Base-by-base conservation (phyloP, 2,113 vertebrate species). In the Oncorhynchus mykiss region DNA sequence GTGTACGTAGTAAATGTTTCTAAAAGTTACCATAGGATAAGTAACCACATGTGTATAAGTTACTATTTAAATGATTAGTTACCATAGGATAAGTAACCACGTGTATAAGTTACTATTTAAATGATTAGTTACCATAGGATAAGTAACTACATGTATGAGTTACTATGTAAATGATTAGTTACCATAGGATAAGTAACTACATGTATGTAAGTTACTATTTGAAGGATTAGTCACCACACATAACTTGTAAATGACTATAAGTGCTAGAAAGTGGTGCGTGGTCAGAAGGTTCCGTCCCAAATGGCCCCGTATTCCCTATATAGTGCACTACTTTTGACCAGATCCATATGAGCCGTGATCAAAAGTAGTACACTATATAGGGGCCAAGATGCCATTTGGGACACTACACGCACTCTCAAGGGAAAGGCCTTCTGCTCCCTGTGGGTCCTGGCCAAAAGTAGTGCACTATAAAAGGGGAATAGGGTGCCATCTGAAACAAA, bases 1-100 rank as follows among this genome's bases (percentile, higher is more conserved):
- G 73, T 59, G 48, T 73, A 18, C n/a, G n/a, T 71, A 49, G 73
- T 72, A 59, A 72, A 24, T 6, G 64, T 67, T 70, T 16, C 49
- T 45, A 9, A 14, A 14, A 57, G 27, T 67, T 64, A 11, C 72
- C 34, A 45, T 12, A 11, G 9, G 39, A 64, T 73, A 48, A 31
- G 24, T 66, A 20, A 65, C 25, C 4, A 27, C 1, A 27, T 24
- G 11, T 14, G 31, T 34, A 1, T 14, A 14, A 54, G 27, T 67
- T 64, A 11, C 72, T 48, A 45, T 12, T 1, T 4, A 45, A 64
- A 64, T 73, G 39, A 34, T 2, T 12, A 18, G 25, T 2, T 31
- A 8, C 22, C 7, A 18, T n/a, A 7, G 31, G 31, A 20, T 65
- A 25, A 14, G 24, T 67, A 20, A 65, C 25, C 0, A 29, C 1